Percentiles rank a stretch among this genome's conserved stretches.
These are phyloP conservation scores for Drosophila elegans DNA, from an alignment of 1,140 invertebrate species.

Conservation along the genomic window DNA sequence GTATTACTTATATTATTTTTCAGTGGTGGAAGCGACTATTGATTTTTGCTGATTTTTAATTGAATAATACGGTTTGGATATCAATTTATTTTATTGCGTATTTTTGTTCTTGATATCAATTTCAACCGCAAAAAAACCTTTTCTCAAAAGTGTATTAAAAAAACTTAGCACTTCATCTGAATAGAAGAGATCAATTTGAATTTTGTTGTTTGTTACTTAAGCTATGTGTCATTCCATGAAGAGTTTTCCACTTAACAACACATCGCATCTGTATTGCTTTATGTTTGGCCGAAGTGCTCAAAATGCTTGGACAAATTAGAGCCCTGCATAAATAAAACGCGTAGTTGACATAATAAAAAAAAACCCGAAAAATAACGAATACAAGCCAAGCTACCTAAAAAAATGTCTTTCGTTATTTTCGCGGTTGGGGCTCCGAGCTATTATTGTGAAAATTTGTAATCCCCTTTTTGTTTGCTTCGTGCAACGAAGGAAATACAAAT, in stretches of 20 bases:
- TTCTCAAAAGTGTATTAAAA: not conserved
- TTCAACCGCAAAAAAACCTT: not conserved
- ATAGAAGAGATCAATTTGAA: not conserved
- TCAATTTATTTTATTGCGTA: not conserved
- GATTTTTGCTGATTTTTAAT: slow-evolving; percentile 25
- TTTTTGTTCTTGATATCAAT: not conserved
- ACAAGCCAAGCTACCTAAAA: too few relatives aligned
- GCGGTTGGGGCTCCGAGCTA: not conserved
- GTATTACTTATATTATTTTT: slow-evolving; percentile 16
- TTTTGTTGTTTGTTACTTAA: slow-evolving; percentile 15
- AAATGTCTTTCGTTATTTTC: too few relatives aligned
- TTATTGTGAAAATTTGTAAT: not conserved
- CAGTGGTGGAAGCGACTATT: slow-evolving; percentile 25
- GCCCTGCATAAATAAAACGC: not conserved
- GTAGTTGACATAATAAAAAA: too few relatives aligned
- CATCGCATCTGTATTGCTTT: slow-evolving; percentile 5
- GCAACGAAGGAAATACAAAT: not conserved
- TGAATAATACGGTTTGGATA: not conserved
- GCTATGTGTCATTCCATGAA: slow-evolving; percentile 10
- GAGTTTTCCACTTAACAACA: slow-evolving; percentile 5
- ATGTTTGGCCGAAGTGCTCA: slow-evolving; percentile 1
- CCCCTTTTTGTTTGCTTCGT: not conserved
- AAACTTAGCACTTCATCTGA: not conserved
- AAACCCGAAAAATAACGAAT: too few relatives aligned
- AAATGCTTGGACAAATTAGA: not conserved